Conservation (phyloP, 2,797 vertebrate genomes). For the Spinus pinus region DNA sequence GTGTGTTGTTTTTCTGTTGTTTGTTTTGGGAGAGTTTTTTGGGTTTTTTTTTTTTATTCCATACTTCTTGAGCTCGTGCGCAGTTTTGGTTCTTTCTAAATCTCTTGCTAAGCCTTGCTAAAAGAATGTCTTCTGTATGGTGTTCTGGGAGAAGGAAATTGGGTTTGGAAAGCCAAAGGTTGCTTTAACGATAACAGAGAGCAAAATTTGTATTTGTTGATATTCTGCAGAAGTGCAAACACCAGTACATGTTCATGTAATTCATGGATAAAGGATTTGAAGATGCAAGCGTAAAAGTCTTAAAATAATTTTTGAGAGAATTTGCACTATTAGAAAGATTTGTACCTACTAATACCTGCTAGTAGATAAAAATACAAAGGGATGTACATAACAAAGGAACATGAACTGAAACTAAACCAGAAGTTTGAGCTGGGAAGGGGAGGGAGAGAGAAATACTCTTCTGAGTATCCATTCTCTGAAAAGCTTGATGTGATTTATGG, state of each 20-base stretch:
- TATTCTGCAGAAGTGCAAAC: neutral
- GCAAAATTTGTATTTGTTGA: neutral
- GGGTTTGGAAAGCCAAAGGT: neutral
- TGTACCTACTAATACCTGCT: neutral
- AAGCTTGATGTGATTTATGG: neutral
- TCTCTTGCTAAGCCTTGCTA: neutral
- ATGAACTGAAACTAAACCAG: neutral
- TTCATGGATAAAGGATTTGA: neutral
- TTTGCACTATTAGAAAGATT: neutral
- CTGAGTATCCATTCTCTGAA: neutral
- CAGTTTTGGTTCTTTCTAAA: neutral
- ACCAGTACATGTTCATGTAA: accelerated
- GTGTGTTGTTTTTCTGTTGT: neutral
- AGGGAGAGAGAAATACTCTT: neutral
- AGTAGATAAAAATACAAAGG: neutral
- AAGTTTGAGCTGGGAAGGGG: neutral
- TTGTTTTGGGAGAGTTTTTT: neutral
- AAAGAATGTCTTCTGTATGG: neutral
- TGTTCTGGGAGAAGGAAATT: neutral
- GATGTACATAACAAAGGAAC: neutral
- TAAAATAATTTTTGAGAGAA: neutral
- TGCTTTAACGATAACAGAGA: neutral
- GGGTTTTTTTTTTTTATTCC: neutral
- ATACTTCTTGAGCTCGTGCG: neutral
- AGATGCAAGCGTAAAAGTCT: neutral